Evolutionary conservation across 2,797 vertebrate species (phyloP), one percentile per base, ranked within the genome.

Genomic region (Sebastes hubbsi): DNA sequence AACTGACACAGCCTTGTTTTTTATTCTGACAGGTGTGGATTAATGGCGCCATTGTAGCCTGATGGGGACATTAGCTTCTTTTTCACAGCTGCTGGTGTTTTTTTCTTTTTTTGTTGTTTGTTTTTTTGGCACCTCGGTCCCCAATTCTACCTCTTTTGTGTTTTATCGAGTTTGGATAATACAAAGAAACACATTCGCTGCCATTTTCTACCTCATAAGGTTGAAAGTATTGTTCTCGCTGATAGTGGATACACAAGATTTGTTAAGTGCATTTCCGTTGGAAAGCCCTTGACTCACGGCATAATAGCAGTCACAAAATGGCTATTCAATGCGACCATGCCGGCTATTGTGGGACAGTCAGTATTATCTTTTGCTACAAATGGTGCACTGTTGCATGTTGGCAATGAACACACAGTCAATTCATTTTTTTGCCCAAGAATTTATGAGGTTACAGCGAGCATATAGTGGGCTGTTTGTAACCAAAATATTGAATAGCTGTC

Each of bases 291-390:
- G 61, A 81, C 61, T 72, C 24, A 2, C 1, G 2, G 42, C 9
- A n/a, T 29, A 65, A 60, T 70, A 54, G 38, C 58, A 3, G 27
- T 61, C 20, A 68, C 30, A 83, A 82, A 72, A 75, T 42, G 6
- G 29, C 64, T 16, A 25, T 62, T 20, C 18, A 77, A 54, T 59
- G 13, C 0, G 9, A 42, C 60, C 54, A 1, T 58, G 30, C 36
- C 1, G 4, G 55, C 24, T 27, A 20, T 58, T 81, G 72, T 73
- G 58, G 42, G 58, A 29, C 74, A 54, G 65, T 65, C 66, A 32
- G 25, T 58, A 75, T 85, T 83, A 82, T 87, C 77, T 73, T 70
- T 27, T 69, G 34, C 63, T 83, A 30, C 20, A 79, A 81, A 74
- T 81, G 82, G 30, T 68, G 72, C 54, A 68, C 29, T 22, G 34